Evolutionary conservation across 2,797 vertebrate genomes (phyloP), one percentile per base, ranked within the genome.

Genomic region (Manis pentadactyla): DNA sequence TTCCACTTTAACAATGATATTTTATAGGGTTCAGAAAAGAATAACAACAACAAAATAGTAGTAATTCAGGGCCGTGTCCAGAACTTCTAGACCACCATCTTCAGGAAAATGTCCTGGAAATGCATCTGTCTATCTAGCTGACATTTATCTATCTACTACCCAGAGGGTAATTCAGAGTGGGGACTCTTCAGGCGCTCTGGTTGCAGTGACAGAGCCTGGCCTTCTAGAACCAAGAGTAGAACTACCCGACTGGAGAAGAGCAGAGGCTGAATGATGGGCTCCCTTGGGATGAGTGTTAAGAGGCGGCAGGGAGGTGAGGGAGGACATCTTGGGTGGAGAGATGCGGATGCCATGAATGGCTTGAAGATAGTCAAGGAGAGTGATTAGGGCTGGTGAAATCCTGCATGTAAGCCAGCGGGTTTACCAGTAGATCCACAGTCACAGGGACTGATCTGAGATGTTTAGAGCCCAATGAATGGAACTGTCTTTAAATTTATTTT

Each of bases 401-500:
- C 5, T 92, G 7, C 14, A 7, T 75, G 46, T 64, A 73, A 85
- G 3, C 10, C 9, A 34, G n/a, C 86, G 53, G 2, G 34, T 68
- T 83, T 82, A 57, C 14, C 64, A 57, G 82, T 25, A 77, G 91
- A 85, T 92, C 25, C n/a, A 64, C 23, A 59, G 14, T 57, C 59
- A 46, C 12, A 59, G 59, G 14, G 15, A 63, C 39, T 93, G 10
- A 51, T 79, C 55, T 61, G 51, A 90, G 78, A 23, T 68, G 4
- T 74, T 69, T 64, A 19, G 37, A 71, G n/a, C 27, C 29, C 53
- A 53, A 55, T 81, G n/a, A 73, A 73, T 75, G 25, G 27, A 89
- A 86, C 17, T 95, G 13, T 2, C 66, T 93, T 87, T 79, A 90
- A 87, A 88, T 55, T 11, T 6, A 68, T 92, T 94, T 94, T 95